These are phyloP conservation scores for Venturia canescens DNA, from an alignment of 1,140 invertebrate species.

Conservation along the genomic window DNA sequence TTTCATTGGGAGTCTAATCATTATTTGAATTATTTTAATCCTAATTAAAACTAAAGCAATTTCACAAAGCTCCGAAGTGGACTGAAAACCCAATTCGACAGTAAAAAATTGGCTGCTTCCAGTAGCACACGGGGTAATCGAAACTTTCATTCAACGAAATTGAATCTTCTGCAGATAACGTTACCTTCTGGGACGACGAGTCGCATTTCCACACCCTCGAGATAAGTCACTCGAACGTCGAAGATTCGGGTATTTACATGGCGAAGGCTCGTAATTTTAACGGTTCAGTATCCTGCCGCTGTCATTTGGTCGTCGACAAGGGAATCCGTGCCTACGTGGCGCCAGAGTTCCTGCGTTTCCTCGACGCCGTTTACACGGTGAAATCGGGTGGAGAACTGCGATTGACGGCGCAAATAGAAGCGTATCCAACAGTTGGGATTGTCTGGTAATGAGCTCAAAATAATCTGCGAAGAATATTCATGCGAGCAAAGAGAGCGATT, in stretches of 20 bases:
- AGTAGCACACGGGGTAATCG: no score
- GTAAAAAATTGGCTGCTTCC: no score
- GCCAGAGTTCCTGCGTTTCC: conserved; percentile 84
- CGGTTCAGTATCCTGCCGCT: conserved; percentile 89
- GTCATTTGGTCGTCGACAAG: conserved; percentile 89
- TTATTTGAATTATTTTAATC: conserved; percentile 10
- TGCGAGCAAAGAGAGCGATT: conserved; percentile 40
- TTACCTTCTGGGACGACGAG: conserved; percentile 82
- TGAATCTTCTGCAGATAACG: conserved; percentile 73
- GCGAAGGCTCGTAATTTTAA: conserved; percentile 88
- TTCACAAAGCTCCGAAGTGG: no score
- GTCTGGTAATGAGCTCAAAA: conserved; percentile 81
- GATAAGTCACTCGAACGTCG: conserved; percentile 84
- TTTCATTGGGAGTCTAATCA: neutral
- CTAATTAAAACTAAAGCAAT: no score
- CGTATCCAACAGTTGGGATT: conserved; percentile 88
- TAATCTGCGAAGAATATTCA: neutral
- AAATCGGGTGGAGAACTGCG: conserved; percentile 82
- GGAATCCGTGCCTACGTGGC: conserved; percentile 88
- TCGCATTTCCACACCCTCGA: conserved; percentile 90
- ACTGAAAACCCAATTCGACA: no score
- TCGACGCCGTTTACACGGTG: conserved; percentile 80
- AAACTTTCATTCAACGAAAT: conserved; percentile 5
- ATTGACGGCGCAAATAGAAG: conserved; percentile 85
- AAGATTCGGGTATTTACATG: conserved; percentile 90